Percentiles rank a stretch among this genome's conserved stretches.
Evolutionary conservation across 2,888 invertebrate genomes (phyloP).

Genomic region (Metallyticus violacea): DNA sequence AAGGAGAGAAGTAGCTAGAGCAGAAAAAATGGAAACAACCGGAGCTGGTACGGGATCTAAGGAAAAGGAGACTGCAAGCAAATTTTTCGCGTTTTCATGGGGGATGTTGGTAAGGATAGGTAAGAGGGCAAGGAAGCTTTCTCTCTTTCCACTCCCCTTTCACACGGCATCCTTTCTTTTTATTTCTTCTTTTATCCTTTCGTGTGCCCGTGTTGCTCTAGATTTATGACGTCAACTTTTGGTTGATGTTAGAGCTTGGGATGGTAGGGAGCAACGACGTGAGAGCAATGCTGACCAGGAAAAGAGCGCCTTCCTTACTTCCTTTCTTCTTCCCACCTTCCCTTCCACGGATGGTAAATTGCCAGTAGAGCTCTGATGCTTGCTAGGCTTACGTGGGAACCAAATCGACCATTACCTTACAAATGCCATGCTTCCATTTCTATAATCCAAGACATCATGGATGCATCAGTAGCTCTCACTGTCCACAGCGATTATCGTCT

Average conservation of each 20-base stretch:
- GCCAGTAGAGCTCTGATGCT: not conserved
- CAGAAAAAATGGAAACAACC: not conserved
- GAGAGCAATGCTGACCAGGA: not conserved
- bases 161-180: not conserved
- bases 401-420: not conserved
- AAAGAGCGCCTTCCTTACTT: not conserved
- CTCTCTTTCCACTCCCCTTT: too few species aligned
- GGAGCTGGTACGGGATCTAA: not conserved
- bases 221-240: not conserved
- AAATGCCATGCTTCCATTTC: not conserved
- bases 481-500: not conserved
- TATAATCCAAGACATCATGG: too few species aligned
- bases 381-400: not conserved
- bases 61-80: not conserved
- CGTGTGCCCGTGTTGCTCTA: not conserved
- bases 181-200: not conserved
- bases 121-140: not conserved
- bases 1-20: too few species aligned
- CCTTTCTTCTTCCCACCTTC: too few species aligned
- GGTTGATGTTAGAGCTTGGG: not conserved
- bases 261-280: not conserved
- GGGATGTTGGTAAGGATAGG: too few species aligned
- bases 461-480: too few species aligned
- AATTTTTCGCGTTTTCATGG: too few species aligned
- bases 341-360: not conserved